Base-by-base conservation (phyloP, 2,888 invertebrate genomes). In the Leistus spinibarbis region DNA sequence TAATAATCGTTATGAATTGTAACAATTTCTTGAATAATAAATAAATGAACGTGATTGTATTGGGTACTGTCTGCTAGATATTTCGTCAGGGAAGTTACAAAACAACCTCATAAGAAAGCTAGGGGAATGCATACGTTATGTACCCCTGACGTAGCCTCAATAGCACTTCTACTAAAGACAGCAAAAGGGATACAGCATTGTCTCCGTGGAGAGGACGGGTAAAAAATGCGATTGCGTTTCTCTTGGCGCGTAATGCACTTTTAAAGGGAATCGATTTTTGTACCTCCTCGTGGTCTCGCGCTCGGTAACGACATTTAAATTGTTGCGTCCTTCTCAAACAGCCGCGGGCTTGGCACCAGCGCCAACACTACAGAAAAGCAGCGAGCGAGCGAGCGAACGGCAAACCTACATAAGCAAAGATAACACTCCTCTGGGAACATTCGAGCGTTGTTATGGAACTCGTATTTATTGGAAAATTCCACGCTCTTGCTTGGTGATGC, bases 261-360 rank as follows among this genome's bases (percentile, higher is more conserved):
- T 73, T 73, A 73, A 73, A 73, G 73, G 73, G 73, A 67, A 73
- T 73, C 73, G 73, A 73, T 73, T 67, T 66, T 67, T 67, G 67
- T 62, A 23, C 53, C 23, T 17, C 54, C 23, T 64, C 64, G 23
- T 7, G 64, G 24, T 24, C 57, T 24, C 60, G 70, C 64, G 63
- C 64, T 71, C 73, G 67, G 73, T 73, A 73, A 73, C 54, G 73
- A 73, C 73, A 73, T 73, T 73, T 73, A 67, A 73, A 73, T 73
- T 73, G 73, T 67, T 67, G 73, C 73, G 60, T 62, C 60, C 22
- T 60, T 40, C 40, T 40, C 40, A 40, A 40, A 40, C 40, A 40
- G 40, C 40, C 40, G 40, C 40, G 13, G 40, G 40, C 40, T 40
- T 40, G 40, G 40, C 40, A 40, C 40, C 40, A 40, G 40, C 13